Evolutionary conservation across 2,113 vertebrate species (phyloP), one percentile per base, ranked within the genome.

Genomic region (Thryonomys swinderianus): DNA sequence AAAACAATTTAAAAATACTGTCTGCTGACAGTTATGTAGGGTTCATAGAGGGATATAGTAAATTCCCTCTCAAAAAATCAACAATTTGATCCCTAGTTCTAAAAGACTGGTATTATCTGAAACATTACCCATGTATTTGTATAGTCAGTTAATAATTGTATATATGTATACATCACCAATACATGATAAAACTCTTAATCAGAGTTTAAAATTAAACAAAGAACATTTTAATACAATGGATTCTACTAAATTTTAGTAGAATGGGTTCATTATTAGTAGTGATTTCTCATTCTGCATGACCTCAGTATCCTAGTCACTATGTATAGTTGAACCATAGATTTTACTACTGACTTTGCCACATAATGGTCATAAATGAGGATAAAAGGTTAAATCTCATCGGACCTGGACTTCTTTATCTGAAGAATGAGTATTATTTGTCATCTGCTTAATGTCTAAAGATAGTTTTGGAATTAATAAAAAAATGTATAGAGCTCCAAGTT

Each of bases 381-480:
- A 79, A 74, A 67, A 90, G 76, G 79, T 86, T 85, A 91, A 86
- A 89, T 84, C 20, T 81, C 10, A n/a, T 13, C 90, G 59, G 42
- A 7, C 21, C n/a, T 95, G 94, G 42, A 80, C 30, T 87, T 94
- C 12, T 17, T 88, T 93, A 85, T 83, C 61, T 92, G n/a, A 73
- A 91, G 40, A 85, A 73, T 90, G 30, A 40, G 18, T 83, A 85
- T 90, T 80, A 67, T 11, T 91, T 97, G 32, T 27, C 53, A 51
- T 48, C 42, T 92, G 21, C 59, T 78, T 94, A 76, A 84, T 4
- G 74, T 83, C 10, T 30, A 83, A 64, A 30, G 5, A 74, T 90
- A 79, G 86, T 86, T 7, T 88, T 79, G 16, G n/a, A 93, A 83
- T 95, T 92, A 91, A 88, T 76, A 88, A 34, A 67, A 92, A 90